Conservation (phyloP, 2,888 invertebrate species). For the Troilus luridus region DNA sequence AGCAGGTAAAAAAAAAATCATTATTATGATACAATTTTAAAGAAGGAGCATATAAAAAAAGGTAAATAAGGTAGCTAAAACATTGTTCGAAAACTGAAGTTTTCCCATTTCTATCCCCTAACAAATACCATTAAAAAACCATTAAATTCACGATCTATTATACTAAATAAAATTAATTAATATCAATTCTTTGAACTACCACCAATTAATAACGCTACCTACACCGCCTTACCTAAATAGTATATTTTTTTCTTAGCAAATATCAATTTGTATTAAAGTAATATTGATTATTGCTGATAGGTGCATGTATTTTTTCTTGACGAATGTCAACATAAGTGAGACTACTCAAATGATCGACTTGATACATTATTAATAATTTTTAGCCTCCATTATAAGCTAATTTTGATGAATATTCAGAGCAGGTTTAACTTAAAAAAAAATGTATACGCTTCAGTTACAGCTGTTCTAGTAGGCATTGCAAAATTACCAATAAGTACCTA, state of each 20-base stretch:
- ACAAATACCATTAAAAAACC: neutral
- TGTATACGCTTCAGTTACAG: neutral
- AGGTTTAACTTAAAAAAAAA: neutral
- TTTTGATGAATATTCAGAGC: neutral
- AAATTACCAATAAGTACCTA: neutral
- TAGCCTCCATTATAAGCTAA: neutral
- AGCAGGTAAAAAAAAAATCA: neutral
- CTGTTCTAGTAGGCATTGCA: neutral
- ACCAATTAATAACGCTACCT: neutral
- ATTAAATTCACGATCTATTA: neutral
- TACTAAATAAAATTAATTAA: too few species aligned
- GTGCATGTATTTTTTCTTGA: too few species aligned
- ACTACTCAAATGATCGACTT: neutral
- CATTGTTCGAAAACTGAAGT: neutral
- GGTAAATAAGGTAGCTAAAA: neutral
- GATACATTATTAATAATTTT: neutral
- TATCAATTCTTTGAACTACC: neutral
- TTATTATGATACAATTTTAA: neutral
- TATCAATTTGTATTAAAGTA: too few species aligned
- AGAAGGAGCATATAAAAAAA: neutral
- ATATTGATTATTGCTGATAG: too few species aligned
- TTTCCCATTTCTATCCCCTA: neutral
- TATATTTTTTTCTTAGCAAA: too few species aligned
- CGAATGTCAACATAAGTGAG: neutral
- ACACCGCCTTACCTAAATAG: too few species aligned